Evolutionary conservation across 1,140 invertebrate genomes (phyloP), one percentile per base, ranked within the genome.

Genomic region (Drosophila trapezifrons): DNA sequence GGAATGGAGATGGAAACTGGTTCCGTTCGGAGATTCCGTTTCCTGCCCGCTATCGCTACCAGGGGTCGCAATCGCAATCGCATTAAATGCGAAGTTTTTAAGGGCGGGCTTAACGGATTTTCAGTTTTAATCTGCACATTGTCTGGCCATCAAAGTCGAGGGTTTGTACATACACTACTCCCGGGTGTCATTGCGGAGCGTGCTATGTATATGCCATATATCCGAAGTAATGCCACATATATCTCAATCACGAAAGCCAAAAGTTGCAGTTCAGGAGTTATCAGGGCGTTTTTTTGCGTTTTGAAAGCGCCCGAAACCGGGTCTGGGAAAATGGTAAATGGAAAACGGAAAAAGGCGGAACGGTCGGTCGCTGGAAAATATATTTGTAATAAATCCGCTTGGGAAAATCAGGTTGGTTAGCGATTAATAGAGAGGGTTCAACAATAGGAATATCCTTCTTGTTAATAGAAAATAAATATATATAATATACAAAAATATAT

Each of bases 61-160:
- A 59, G 29, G 67, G 67, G 56, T 74, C 52, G 54, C 56, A 84
- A 62, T 52, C 69, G 49, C 57, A 73, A 86, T 86, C 84, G 83
- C 76, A 87, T 89, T 87, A 87, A 79, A 72, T 67, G 72, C 82
- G 75, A 76, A 47, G 45, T 75, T 45, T 45, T 51, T 62, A 64
- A 65, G 65, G 71, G 62, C 54, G 78, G 83, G 63, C 83, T 86
- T 86, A 87, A 80, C 83, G 80, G 83, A 87, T 87, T 87, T 76
- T 76, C 83, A 74, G 79, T 65, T 89, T 69, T 89, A 87, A 87
- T 87, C 83, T 87, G 17, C 52, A 58, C 58, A 78, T 71, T 78
- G 75, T 71, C 76, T 78, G 46, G n/a, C 52, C 65, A 63, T 63
- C 67, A 56, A 56, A 38, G 52, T 75, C 56, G 38, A 46, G 60